phyloP scores from a whole-genome alignment of 2,113 vertebrate genomes.

The Willisornis vidua region DNA sequence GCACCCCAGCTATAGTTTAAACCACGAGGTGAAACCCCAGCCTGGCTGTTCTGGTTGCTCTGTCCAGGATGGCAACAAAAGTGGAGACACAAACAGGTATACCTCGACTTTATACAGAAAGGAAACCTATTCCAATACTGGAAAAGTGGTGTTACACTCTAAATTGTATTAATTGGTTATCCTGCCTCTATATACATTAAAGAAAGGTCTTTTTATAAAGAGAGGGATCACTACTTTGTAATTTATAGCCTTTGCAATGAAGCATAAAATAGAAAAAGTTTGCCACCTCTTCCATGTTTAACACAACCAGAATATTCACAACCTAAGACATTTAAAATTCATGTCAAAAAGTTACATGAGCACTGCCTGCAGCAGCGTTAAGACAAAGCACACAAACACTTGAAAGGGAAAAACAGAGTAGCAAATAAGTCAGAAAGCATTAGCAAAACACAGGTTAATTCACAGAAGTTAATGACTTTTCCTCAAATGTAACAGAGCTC shows the following conservation, averaged over 20 bases:
- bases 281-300: neutral
- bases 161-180: neutral
- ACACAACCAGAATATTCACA: neutral
- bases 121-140: neutral
- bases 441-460: neutral
- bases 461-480: neutral
- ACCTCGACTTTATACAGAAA: constrained; percentile 6
- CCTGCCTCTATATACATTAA: neutral
- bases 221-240: neutral
- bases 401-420: neutral
- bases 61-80: constrained; percentile 74
- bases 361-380: neutral
- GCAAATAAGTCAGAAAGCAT: neutral
- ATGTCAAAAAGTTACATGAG: neutral
- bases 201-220: neutral
- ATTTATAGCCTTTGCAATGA: neutral
- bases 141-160: constrained; percentile 20
- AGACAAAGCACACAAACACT: neutral
- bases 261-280: neutral
- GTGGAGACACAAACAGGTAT: neutral
- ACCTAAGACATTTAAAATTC: neutral
- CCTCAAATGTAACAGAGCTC: neutral
- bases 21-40: constrained; percentile 68
- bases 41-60: constrained; percentile 79
- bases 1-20: constrained; percentile 41